A percentile compares a stretch with the other conserved stretches of the same genome.
Conservation (phyloP, 1,140 invertebrate genomes). For the Anastrepha obliqua region DNA sequence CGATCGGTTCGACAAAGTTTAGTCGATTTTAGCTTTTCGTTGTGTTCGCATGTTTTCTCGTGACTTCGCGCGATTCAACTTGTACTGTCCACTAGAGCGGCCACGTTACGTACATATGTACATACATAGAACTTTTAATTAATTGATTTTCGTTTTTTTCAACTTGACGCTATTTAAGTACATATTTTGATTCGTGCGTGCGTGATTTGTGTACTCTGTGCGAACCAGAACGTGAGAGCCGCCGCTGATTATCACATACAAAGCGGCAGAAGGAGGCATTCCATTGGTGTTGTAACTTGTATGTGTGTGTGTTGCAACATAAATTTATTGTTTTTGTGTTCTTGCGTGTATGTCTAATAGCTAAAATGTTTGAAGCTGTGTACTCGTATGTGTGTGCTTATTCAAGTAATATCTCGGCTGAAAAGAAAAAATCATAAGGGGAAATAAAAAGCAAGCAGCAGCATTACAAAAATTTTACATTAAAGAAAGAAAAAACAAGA, state of each 20-base stretch:
- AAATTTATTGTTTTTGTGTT: background rate
- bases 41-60: conserved; percentile 24
- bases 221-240: conserved; percentile 24
- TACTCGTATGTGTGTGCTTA: background rate
- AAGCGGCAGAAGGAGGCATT: conserved; percentile 1
- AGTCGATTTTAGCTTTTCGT: conserved; percentile 50
- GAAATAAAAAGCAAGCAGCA: background rate
- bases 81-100: background rate
- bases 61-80: background rate
- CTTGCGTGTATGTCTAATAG: background rate
- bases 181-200: background rate
- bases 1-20: background rate
- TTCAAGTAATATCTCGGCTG: background rate
- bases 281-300: background rate
- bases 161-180: background rate
- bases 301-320: background rate
- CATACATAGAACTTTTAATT: background rate
- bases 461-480: background rate
- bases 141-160: conserved; percentile 20
- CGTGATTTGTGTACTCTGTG: background rate
- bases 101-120: background rate
- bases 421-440: background rate
- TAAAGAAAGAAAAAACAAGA: background rate
- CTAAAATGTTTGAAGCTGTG: background rate
- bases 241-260: background rate